Percentiles rank a stretch among this genome's conserved stretches.
Conservation (phyloP, 1,140 invertebrate species). For the Pogonognathellus flavescens region DNA sequence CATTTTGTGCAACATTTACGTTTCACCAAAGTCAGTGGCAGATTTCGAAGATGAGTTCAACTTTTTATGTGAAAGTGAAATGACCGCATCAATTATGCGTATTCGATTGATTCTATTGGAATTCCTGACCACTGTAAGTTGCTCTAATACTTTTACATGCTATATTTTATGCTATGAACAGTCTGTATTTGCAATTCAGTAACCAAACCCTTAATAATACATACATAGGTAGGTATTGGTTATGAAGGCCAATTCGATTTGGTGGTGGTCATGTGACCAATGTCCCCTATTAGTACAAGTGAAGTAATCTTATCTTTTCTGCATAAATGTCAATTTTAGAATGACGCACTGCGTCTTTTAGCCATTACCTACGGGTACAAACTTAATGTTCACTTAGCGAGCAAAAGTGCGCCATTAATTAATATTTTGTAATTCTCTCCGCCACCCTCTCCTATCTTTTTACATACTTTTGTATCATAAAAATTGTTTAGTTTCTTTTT, state of each 20-base stretch:
- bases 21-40: slow-evolving; percentile 54
- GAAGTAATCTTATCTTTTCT: no score
- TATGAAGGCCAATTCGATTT: not conserved
- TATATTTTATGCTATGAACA: no score
- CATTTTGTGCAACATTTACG: slow-evolving; percentile 59
- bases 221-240: not conserved
- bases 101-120: slow-evolving; percentile 43
- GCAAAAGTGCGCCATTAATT: no score
- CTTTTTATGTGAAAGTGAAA: slow-evolving; percentile 40
- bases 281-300: not conserved
- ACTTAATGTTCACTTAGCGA: no score
- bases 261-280: not conserved
- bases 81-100: not conserved
- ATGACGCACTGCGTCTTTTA: no score
- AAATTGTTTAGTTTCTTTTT: no score
- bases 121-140: slow-evolving; percentile 30
- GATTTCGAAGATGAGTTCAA: slow-evolving; percentile 51
- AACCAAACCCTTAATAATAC: slow-evolving; percentile 1
- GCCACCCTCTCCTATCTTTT: no score
- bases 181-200: not conserved
- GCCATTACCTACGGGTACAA: no score
- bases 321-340: no score
- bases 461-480: no score
- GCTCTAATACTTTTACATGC: no score
- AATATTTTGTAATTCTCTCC: no score